Evolutionary conservation across 30 jellyfish, hydroid and myxozoan genomes (phyloP), one percentile per base, ranked within the genome.

Genomic region (Cassiopea xamachana): DNA sequence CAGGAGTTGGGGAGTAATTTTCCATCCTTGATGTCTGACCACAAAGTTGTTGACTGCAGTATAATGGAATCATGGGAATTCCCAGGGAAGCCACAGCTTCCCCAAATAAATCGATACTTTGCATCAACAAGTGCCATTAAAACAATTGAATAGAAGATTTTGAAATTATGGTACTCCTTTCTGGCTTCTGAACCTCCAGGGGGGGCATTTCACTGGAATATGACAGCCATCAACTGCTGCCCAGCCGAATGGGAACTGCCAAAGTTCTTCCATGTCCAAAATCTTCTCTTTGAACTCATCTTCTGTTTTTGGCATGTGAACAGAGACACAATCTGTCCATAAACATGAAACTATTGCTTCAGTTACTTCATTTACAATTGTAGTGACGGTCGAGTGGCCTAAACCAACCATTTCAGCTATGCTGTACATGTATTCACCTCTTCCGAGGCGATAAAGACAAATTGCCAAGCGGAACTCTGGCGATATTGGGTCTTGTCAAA

Each of bases 391-490:
- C 2, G 89, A 81, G 7, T 0, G 51, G 2, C 83, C 89, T n/a
- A 81, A 43, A 2, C 89, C 89, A 8, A 19, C 78, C 55, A 81
- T n/a, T 73, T 81, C 89, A 7, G 50, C 89, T 8, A 81, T 59
- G 51, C 82, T 81, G 83, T 51, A 45, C 8, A 59, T 39, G 69
- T 81, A 59, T 1, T 81, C 89, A 0, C 89, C 89, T n/a, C 89
- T 59, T 4, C 83, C 89, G 18, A 81, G 89, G 3, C 83, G 48
- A 73, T 61, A 81, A 3, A 81, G 50, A 45, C 80, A 58, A 10
- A 81, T 16, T 13, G 50, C 89, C 59, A 50, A 60, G 7, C 89
- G 64, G 12, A 50, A 3, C 17, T 10, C 59, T 0, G 89, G 89
- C 13, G 89, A 79, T 45, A 81, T 46, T 9, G 80, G 89, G 6